These are phyloP conservation scores for Ryuthela nishihirai DNA, from an alignment of 2,888 invertebrate genomes.

Conservation along the genomic window DNA sequence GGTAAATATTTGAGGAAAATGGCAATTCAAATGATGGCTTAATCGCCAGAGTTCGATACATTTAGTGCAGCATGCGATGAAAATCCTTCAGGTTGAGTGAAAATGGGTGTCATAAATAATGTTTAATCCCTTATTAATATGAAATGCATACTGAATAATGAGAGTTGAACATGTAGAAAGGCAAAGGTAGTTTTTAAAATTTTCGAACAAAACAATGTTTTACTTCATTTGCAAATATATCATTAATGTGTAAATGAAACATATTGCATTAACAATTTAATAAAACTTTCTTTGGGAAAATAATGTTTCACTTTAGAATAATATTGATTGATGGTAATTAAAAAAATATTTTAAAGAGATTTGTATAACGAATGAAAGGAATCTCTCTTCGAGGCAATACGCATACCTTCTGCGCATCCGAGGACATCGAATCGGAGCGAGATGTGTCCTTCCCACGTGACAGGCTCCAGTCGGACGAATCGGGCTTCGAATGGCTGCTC, in stretches of 20 bases:
- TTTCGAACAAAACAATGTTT: background rate
- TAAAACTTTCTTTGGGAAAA: too few species aligned
- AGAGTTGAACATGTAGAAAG: too few species aligned
- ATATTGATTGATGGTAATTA: background rate
- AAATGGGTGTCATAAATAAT: too few species aligned
- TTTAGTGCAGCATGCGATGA: too few species aligned
- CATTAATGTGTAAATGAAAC: background rate
- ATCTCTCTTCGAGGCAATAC: background rate
- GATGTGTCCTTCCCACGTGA: constrained; percentile 68
- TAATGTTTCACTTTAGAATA: background rate
- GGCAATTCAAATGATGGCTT: too few species aligned
- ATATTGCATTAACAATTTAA: constrained; percentile 42
- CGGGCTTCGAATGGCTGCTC: constrained; percentile 69
- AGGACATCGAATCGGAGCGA: constrained; percentile 68
- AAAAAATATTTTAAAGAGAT: background rate
- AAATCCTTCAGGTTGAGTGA: too few species aligned
- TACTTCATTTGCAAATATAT: background rate
- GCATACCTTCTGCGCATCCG: constrained; percentile 59
- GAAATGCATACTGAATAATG: too few species aligned
- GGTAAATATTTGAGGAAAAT: too few species aligned
- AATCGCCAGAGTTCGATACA: too few species aligned
- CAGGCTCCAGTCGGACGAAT: constrained; percentile 66
- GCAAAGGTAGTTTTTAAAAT: too few species aligned
- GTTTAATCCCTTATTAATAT: too few species aligned
- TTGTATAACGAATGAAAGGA: background rate